Evolutionary conservation across 1,140 invertebrate species (phyloP).

Genomic region (Acromyrmex heyeri): DNA sequence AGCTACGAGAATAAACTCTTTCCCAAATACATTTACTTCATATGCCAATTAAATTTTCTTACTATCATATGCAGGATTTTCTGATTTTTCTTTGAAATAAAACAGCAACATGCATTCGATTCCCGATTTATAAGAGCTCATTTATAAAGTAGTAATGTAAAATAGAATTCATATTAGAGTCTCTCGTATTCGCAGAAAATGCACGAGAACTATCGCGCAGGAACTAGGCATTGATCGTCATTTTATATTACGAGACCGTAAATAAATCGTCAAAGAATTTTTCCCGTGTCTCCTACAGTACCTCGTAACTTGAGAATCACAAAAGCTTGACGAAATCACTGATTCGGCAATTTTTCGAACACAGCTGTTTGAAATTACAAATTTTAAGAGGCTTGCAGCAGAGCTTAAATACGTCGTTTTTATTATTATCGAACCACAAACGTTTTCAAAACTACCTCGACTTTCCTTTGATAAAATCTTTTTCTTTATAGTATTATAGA

Average conservation of each 20-base stretch:
- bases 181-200: neutral
- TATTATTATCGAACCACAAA: neutral
- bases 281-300: conserved; percentile 12
- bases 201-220: neutral
- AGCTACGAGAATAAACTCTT: conserved; percentile 7
- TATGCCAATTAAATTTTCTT: neutral
- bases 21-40: neutral
- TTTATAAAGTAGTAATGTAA: too few species aligned
- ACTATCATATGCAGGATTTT: neutral
- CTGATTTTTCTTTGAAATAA: neutral
- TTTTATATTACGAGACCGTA: conserved; percentile 12
- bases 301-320: conserved; percentile 26
- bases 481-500: conserved; percentile 14
- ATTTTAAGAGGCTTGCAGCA: conserved; percentile 48
- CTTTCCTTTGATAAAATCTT: conserved; percentile 2
- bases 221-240: neutral
- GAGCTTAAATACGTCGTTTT: conserved; percentile 36
- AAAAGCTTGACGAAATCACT: conserved; percentile 21
- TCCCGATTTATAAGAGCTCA: too few species aligned
- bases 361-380: conserved; percentile 51
- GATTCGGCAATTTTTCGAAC: conserved; percentile 34
- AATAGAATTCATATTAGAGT: neutral
- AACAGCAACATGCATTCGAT: too few species aligned
- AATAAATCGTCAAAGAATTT: conserved; percentile 37
- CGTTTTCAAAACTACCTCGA: neutral